Evolutionary conservation across 2,888 invertebrate genomes (phyloP), one percentile per base, ranked within the genome.

Genomic region (Germaria angustata): DNA sequence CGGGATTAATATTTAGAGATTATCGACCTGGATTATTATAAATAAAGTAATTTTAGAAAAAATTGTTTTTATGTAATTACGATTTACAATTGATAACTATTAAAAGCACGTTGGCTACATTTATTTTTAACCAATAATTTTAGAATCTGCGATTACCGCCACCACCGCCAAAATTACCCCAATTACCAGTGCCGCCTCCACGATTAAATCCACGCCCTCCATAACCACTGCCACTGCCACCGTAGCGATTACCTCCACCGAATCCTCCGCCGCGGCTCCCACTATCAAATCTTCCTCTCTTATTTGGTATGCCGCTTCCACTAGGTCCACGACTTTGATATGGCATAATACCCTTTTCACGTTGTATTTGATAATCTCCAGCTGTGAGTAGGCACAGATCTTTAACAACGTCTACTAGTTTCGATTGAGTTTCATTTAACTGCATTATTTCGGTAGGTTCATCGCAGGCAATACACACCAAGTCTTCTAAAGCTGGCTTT

Each of bases 401-500:
- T 86, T 94, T 94, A 0, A 98, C 92, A 5, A 96, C 93, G 34
- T 92, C 91, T 34, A 98, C 92, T 0, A 96, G 92, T 92, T 94
- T 88, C 0, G 82, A 69, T 63, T 88, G 87, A 0, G 85, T 66
- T 5, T 87, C 87, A 17, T 88, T 88, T 32, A 91, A 49, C 44
- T 95, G 93, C 28, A 95, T 87, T 0, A 97, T 94, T 2, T 93
- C 92, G 87, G 96, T 96, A 0, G 99, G 98, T 77, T 96, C 93
- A 69, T 94, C 93, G 2, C 97, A 95, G 0, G 96, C 95, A 75
- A 95, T 92, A 8, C 97, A 94, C 3, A 99, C 95, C 1, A 99
- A 92, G 84, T 94, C 93, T 92, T 99, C 99, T 6, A 99, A 89
- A 2, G 96, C 96, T 0, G 98, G 98, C 34, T 98, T 93, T 6